Evolutionary conservation across 2,888 invertebrate species (phyloP).

Genomic region (Danaus chrysippus): DNA sequence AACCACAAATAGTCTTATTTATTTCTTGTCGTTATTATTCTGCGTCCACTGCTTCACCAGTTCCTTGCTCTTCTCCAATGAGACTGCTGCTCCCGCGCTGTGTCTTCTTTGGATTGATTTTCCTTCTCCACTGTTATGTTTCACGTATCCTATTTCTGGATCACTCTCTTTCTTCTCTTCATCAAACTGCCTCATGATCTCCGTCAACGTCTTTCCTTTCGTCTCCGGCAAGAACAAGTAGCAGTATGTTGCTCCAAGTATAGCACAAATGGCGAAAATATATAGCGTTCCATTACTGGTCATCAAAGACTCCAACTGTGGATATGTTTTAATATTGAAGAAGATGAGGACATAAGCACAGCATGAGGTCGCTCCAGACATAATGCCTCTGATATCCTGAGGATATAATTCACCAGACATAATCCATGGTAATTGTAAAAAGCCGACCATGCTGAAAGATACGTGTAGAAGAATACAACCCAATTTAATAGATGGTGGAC

Average conservation of each 20-base stretch:
- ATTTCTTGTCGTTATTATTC: conserved; percentile 37
- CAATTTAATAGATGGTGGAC: conserved; percentile 69
- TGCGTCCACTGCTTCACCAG: conserved; percentile 47
- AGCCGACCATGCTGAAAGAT: conserved; percentile 86
- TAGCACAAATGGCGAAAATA: conserved; percentile 80
- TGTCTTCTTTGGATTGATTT: conserved; percentile 63
- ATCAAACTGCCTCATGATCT: conserved; percentile 82
- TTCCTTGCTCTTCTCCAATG: conserved; percentile 58
- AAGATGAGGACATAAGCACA: conserved; percentile 85
- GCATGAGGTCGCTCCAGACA: conserved; percentile 84
- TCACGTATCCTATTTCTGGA: conserved; percentile 57
- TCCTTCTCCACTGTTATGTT: conserved; percentile 44
- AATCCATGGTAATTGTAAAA: conserved; percentile 86
- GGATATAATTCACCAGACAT: conserved; percentile 87
- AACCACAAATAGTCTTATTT: not conserved
- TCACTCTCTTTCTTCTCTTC: conserved; percentile 60
- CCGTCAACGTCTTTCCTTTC: conserved; percentile 82
- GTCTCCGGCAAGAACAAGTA: conserved; percentile 83
- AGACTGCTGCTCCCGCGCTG: conserved; percentile 63
- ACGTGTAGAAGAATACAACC: conserved; percentile 83
- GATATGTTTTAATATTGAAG: conserved; percentile 84
- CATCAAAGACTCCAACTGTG: conserved; percentile 76
- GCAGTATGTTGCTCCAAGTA: conserved; percentile 81
- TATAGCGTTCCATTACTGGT: conserved; percentile 82
- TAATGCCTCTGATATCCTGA: conserved; percentile 82